These are phyloP conservation scores for Notolabrus celidotus DNA, from an alignment of 2,797 vertebrate genomes.

Conservation along the genomic window DNA sequence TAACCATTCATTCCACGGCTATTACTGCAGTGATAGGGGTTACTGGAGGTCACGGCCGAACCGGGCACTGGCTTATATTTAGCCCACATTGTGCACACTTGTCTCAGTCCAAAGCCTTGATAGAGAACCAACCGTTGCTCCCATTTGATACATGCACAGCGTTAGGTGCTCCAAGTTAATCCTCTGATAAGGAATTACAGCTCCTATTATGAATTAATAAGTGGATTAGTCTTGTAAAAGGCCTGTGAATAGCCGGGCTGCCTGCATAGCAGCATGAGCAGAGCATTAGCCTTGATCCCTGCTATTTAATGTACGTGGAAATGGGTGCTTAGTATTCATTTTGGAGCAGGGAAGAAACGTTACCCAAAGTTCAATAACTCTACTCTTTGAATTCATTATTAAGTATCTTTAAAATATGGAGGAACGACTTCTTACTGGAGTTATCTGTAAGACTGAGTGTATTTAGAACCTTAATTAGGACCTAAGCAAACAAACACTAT, in stretches of 20 bases:
- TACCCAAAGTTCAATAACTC: slow-evolving; percentile 62
- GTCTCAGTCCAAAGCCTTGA: slow-evolving; percentile 60
- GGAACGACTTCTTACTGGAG: slow-evolving; percentile 17
- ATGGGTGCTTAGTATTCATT: slow-evolving; percentile 1
- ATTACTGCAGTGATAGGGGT: slow-evolving; percentile 63
- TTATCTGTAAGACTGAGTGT: slow-evolving; percentile 19
- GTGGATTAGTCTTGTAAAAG: slow-evolving; percentile 60
- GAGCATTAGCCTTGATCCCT: slow-evolving; percentile 35
- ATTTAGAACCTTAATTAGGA: slow-evolving; percentile 4
- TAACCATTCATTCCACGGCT: slow-evolving; percentile 59
- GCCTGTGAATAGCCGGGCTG: slow-evolving; percentile 49
- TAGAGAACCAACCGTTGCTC: slow-evolving; percentile 42
- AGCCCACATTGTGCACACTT: slow-evolving; percentile 64
- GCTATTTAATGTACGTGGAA: slow-evolving; percentile 31
- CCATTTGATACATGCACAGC: slow-evolving; percentile 52
- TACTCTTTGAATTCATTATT: slow-evolving; percentile 53
- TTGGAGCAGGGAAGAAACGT: neutral
- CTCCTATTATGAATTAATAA: slow-evolving; percentile 70
- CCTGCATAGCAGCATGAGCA: slow-evolving; percentile 13
- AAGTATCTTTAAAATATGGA: slow-evolving; percentile 42
- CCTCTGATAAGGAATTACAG: slow-evolving; percentile 67
- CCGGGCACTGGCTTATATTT: slow-evolving; percentile 69
- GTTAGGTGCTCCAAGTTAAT: slow-evolving; percentile 65
- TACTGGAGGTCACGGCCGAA: slow-evolving; percentile 49
- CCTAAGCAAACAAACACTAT: neutral